These are phyloP conservation scores for Cotesia chilonis DNA, from an alignment of 1,140 invertebrate genomes.

Conservation along the genomic window DNA sequence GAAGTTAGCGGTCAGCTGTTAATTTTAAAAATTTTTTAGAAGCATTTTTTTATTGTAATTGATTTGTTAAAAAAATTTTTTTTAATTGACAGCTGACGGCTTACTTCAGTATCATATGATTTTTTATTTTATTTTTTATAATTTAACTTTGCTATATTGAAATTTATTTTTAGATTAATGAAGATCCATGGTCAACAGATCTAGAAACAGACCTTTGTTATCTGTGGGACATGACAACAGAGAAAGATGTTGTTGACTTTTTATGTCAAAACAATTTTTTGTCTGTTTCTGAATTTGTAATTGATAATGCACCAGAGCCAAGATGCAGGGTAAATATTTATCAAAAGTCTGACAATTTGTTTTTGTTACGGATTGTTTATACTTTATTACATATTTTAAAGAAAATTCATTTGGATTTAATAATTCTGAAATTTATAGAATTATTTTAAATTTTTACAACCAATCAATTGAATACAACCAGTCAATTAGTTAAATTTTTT, in stretches of 20 bases:
- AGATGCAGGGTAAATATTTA: conserved; percentile 64
- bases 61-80: too few species aligned
- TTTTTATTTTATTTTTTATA: background rate
- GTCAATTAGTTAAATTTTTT: conserved; percentile 16
- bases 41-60: too few species aligned
- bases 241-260: conserved; percentile 75
- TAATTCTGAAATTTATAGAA: too few species aligned
- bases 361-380: too few species aligned
- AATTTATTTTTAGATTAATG: conserved; percentile 50
- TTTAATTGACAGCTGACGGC: too few species aligned
- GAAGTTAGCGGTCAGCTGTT: too few species aligned
- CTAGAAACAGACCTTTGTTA: conserved; percentile 77
- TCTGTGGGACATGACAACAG: conserved; percentile 81
- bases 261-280: conserved; percentile 73
- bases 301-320: conserved; percentile 63
- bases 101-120: background rate
- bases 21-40: too few species aligned
- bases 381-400: too few species aligned
- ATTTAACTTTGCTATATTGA: background rate
- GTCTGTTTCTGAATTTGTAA: conserved; percentile 65
- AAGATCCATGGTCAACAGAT: conserved; percentile 64
- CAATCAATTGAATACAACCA: background rate
- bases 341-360: too few species aligned
- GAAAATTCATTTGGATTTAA: too few species aligned
- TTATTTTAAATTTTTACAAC: background rate